These are phyloP conservation scores for Merops nubicus DNA, from an alignment of 2,113 vertebrate species.

Conservation along the genomic window DNA sequence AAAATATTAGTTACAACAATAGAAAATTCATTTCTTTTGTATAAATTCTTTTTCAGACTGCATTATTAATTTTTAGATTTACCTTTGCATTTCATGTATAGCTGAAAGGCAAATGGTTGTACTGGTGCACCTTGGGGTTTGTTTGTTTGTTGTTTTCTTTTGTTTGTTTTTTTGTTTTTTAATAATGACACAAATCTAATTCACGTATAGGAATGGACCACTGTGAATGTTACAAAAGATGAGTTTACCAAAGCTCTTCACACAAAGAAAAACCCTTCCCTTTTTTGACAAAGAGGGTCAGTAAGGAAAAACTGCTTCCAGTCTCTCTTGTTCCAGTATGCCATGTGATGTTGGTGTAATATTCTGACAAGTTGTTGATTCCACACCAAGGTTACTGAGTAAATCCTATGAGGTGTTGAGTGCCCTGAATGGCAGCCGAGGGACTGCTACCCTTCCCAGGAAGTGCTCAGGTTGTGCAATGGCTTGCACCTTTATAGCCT, in stretches of 20 bases:
- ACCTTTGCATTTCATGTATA: background rate
- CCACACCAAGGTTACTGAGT: background rate
- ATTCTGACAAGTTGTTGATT: background rate
- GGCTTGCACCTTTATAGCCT: background rate
- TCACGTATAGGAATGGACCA: background rate
- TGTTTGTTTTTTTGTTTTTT: background rate
- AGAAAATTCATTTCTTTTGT: too few species aligned
- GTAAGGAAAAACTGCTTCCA: background rate
- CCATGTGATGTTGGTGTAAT: background rate
- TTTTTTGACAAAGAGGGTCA: background rate
- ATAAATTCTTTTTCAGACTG: background rate
- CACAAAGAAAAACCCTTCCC: background rate
- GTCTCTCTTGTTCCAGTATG: background rate
- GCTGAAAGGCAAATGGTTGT: background rate
- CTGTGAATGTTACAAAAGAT: background rate
- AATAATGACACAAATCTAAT: background rate
- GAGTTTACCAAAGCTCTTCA: background rate
- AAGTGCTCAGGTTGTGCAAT: background rate
- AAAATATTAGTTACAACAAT: background rate
- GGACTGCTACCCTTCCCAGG: background rate
- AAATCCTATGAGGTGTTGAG: background rate
- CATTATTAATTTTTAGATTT: background rate
- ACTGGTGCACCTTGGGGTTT: background rate
- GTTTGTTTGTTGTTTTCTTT: too few species aligned
- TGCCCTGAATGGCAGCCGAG: background rate